A percentile compares a stretch with the other conserved stretches of the same genome.
Conservation (phyloP, 2,113 vertebrate genomes). For the Grammomys dolichurus region DNA sequence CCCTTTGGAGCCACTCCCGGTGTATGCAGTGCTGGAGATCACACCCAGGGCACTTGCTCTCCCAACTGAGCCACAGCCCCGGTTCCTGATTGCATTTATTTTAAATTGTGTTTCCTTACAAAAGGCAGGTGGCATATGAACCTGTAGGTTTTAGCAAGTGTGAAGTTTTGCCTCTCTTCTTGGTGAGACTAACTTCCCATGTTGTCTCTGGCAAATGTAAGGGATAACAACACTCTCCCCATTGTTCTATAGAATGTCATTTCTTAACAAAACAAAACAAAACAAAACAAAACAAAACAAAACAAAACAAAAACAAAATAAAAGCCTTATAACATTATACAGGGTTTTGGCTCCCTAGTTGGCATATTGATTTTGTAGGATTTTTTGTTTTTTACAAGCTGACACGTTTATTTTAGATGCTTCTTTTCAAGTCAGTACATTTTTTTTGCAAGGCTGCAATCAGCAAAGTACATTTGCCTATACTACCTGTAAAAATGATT, state of each 20-base stretch:
- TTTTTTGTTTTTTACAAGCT: background rate
- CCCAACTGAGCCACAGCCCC: background rate
- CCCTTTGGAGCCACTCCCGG: too few relatives aligned
- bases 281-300: too few relatives aligned
- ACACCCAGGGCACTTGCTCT: background rate
- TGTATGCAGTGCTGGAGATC: background rate
- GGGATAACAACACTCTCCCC: background rate
- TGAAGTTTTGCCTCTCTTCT: background rate
- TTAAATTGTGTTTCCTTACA: slow-evolving; percentile 21
- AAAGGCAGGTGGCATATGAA: background rate
- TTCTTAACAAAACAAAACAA: slow-evolving; percentile 12
- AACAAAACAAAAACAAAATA: too few relatives aligned
- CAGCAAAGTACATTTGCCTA: slow-evolving; percentile 11
- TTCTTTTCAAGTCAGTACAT: slow-evolving; percentile 4
- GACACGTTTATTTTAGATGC: background rate
- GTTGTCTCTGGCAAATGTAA: background rate
- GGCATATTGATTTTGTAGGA: slow-evolving; percentile 4
- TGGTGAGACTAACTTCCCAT: background rate
- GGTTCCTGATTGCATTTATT: background rate
- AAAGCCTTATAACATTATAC: background rate
- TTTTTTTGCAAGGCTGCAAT: background rate
- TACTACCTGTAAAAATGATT: slow-evolving; percentile 27
- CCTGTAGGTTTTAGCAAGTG: background rate
- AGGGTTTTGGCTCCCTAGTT: background rate
- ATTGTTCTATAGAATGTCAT: background rate